Percentiles rank a stretch among this genome's conserved stretches.
These are phyloP conservation scores for Dendropsophus ebraccatus DNA, from an alignment of 2,113 vertebrate genomes.

Conservation along the genomic window DNA sequence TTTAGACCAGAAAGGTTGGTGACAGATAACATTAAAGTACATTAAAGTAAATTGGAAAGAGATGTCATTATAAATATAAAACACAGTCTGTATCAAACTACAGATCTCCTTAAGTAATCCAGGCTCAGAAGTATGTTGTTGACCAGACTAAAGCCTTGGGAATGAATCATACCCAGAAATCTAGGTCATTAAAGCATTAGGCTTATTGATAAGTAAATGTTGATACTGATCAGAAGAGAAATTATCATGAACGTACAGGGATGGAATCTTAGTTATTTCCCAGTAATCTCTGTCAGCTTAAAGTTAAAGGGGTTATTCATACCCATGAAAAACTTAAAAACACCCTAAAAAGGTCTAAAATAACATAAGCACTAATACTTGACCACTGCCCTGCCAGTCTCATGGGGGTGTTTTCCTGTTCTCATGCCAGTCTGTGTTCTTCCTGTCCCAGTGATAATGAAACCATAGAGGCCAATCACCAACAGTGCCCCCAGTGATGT, in stretches of 20 bases:
- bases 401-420: too few relatives aligned
- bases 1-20: too few relatives aligned
- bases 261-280: neutral
- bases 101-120: neutral
- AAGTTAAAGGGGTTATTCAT: neutral
- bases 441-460: too few relatives aligned
- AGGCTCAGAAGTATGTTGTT: constrained; percentile 9
- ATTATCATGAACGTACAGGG: neutral
- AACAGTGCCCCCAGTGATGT: too few relatives aligned
- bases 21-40: too few relatives aligned
- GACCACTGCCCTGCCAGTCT: too few relatives aligned
- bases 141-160: constrained; percentile 37
- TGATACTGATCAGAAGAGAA: constrained; percentile 25
- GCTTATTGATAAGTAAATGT: constrained; percentile 37
- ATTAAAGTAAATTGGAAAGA: neutral
- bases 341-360: too few relatives aligned
- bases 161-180: constrained; percentile 53
- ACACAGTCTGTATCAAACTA: neutral
- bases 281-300: neutral
- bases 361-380: too few relatives aligned
- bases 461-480: too few relatives aligned
- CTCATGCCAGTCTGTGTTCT: too few relatives aligned
- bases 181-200: constrained; percentile 53
- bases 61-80: neutral
- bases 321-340: too few relatives aligned